phyloP scores from a whole-genome alignment of 2,888 invertebrate genomes.

The Punctoribates punctum region DNA sequence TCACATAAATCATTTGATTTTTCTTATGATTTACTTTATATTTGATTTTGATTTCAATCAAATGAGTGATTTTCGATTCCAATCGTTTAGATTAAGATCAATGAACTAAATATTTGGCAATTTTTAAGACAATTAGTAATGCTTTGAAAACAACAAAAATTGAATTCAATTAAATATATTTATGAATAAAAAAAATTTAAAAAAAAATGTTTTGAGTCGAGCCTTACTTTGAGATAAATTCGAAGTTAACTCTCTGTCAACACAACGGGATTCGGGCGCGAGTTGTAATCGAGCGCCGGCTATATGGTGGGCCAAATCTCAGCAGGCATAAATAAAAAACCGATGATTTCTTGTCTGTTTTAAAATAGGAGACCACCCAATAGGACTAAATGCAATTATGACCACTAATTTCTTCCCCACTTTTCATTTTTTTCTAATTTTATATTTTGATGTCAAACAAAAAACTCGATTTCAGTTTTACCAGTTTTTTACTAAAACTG shows the following conservation, averaged over 20 bases:
- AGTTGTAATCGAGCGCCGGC: conserved; percentile 13
- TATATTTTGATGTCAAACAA: background rate
- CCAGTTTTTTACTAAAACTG: background rate
- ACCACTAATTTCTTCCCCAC: conserved; percentile 18
- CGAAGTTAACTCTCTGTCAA: conserved; percentile 10
- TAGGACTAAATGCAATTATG: conserved; percentile 33
- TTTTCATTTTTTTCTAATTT: background rate
- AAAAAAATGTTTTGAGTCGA: background rate
- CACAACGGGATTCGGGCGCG: conserved; percentile 32
- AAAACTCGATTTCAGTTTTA: conserved; percentile 5
- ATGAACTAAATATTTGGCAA: background rate
- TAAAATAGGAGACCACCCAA: conserved; percentile 28
- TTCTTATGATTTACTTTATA: no score
- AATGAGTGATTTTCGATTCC: background rate
- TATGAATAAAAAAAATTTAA: background rate
- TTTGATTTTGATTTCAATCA: no score
- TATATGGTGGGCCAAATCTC: conserved; percentile 21
- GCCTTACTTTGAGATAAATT: background rate
- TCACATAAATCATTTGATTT: no score
- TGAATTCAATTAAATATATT: background rate
- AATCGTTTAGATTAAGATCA: background rate
- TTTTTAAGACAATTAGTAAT: conserved; percentile 9
- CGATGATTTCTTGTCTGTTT: conserved; percentile 24
- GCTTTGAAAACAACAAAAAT: background rate
- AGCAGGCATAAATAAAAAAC: conserved; percentile 24